phyloP scores from a whole-genome alignment of 2,797 vertebrate species.

The Oryzias sinensis region DNA sequence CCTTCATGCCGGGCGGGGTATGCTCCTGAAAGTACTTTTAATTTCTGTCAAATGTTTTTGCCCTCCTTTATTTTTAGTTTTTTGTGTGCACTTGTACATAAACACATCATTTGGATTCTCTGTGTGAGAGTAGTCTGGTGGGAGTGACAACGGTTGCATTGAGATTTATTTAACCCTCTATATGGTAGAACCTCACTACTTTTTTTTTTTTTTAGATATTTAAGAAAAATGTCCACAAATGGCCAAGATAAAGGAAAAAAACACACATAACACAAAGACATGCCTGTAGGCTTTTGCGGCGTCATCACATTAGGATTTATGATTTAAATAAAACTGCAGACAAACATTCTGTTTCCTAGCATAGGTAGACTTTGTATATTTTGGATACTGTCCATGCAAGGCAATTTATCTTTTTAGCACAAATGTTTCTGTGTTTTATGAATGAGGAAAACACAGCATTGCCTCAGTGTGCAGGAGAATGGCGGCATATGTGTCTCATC shows the following conservation, averaged over 20 bases:
- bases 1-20: conserved; percentile 27
- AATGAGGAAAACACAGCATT: conserved; percentile 16
- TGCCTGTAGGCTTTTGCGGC: conserved; percentile 20
- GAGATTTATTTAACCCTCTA: conserved; percentile 19
- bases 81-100: conserved; percentile 59
- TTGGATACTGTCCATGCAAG: conserved; percentile 35
- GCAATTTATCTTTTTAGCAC: conserved; percentile 24
- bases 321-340: conserved; percentile 38
- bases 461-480: conserved; percentile 7
- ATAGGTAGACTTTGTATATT: conserved; percentile 46
- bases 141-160: conserved; percentile 34
- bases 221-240: conserved; percentile 5
- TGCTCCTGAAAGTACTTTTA: conserved; percentile 38
- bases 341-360: conserved; percentile 66
- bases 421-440: conserved; percentile 15
- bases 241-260: conserved; percentile 11
- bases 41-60: conserved; percentile 25
- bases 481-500: conserved; percentile 48
- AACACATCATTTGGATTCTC: conserved; percentile 30
- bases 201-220: conserved; percentile 40
- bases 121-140: conserved; percentile 26
- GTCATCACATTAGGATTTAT: conserved; percentile 1
- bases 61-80: conserved; percentile 12
- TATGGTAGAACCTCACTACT: conserved; percentile 28
- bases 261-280: conserved; percentile 18